phyloP scores from a whole-genome alignment of 2,113 vertebrate genomes.

The Syrrhaptes paradoxus region DNA sequence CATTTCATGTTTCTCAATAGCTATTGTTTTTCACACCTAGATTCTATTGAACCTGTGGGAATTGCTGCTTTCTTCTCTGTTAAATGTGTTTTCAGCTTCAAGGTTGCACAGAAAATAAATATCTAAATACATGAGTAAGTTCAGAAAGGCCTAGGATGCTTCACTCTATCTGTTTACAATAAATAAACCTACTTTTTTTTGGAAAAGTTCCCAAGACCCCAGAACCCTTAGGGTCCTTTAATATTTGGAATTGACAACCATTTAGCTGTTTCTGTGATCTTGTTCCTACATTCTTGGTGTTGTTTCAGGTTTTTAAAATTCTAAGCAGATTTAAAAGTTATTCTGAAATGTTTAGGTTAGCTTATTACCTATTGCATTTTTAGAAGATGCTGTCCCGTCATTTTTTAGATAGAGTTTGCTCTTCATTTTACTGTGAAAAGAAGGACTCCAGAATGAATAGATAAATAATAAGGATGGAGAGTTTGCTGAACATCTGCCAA shows the following conservation, averaged over 20 bases:
- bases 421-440: neutral
- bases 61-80: neutral
- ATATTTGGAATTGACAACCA: neutral
- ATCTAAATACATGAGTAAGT: neutral
- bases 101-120: neutral
- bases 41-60: neutral
- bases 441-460: neutral
- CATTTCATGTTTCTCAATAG: neutral
- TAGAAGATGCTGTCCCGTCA: neutral
- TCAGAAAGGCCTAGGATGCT: neutral
- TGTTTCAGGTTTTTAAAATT: neutral
- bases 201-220: neutral
- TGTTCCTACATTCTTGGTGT: neutral
- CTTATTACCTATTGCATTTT: neutral
- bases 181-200: neutral
- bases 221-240: neutral
- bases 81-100: neutral
- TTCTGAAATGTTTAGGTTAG: neutral
- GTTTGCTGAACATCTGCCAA: neutral
- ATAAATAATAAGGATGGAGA: neutral
- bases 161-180: neutral
- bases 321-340: neutral
- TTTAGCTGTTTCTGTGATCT: neutral
- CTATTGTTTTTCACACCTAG: neutral
- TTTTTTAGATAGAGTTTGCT: neutral